Evolutionary conservation across 2,888 invertebrate genomes (phyloP).

Genomic region (Trypoxylon attenuatum): DNA sequence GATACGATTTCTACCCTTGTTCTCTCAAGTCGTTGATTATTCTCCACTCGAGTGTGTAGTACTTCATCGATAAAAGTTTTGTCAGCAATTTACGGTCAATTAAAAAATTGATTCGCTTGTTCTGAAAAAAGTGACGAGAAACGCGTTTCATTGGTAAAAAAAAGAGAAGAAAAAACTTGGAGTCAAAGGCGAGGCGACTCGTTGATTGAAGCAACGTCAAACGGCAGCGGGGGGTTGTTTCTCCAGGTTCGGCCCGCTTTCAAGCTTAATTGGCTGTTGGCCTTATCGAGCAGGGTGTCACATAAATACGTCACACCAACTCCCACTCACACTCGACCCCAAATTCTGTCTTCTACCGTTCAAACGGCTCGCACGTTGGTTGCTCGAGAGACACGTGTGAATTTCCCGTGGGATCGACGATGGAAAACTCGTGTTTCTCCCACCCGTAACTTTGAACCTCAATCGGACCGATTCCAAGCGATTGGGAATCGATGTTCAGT

Average conservation of each 20-base stretch:
- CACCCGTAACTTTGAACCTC: neutral
- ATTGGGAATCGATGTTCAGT: neutral
- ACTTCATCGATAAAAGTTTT: no score
- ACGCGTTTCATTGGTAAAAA: no score
- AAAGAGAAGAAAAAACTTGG: constrained; percentile 27
- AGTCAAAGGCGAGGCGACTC: constrained; percentile 30
- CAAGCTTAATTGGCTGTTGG: constrained; percentile 60
- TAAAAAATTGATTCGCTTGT: no score
- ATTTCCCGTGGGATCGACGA: constrained; percentile 22
- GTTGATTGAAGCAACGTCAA: constrained; percentile 38
- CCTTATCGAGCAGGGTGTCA: constrained; percentile 58
- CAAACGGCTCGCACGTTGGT: neutral
- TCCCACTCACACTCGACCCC: constrained; percentile 17
- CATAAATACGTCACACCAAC: constrained; percentile 59
- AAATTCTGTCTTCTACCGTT: neutral
- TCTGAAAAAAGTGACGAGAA: no score
- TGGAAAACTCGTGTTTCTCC: constrained; percentile 38
- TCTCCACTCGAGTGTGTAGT: no score
- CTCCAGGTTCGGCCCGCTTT: constrained; percentile 48
- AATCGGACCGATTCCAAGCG: neutral
- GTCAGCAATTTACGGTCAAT: no score
- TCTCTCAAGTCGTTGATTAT: no score
- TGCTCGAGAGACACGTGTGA: constrained; percentile 19
- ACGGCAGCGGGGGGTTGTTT: constrained; percentile 54
- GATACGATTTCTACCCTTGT: no score